These are phyloP conservation scores for Drymodes brunneopygia DNA, from an alignment of 2,113 vertebrate species.

Conservation along the genomic window DNA sequence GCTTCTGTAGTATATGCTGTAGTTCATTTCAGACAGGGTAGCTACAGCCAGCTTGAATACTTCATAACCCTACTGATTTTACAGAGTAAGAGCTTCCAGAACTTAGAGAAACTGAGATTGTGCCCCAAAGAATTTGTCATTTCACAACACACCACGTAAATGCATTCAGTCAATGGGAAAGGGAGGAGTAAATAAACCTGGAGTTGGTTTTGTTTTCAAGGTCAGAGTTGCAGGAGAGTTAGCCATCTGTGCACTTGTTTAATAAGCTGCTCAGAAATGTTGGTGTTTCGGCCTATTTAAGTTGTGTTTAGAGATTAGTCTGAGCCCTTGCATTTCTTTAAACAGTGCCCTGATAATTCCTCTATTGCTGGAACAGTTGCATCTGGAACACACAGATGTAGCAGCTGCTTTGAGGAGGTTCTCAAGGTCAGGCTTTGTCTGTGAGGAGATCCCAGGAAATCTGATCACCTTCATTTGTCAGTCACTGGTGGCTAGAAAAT, in stretches of 20 bases:
- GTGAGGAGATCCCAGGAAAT: background rate
- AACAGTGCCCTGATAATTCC: background rate
- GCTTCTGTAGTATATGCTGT: background rate
- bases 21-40: background rate
- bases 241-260: conserved; percentile 14
- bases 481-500: background rate
- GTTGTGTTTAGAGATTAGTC: conserved; percentile 4
- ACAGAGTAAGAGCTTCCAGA: background rate
- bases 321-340: conserved; percentile 7
- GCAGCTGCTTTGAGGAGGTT: background rate
- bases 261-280: background rate
- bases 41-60: background rate
- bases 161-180: background rate
- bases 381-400: background rate
- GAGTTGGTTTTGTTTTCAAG: conserved; percentile 6
- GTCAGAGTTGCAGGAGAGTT: background rate
- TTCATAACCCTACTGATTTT: background rate
- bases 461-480: background rate
- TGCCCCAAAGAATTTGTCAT: background rate
- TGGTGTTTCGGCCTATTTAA: background rate
- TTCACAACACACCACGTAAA: background rate
- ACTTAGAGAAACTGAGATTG: background rate
- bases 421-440: conserved; percentile 33
- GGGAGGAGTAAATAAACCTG: background rate
- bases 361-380: background rate